These are phyloP conservation scores for Nyctibius grandis DNA, from an alignment of 2,797 vertebrate species.

Conservation along the genomic window DNA sequence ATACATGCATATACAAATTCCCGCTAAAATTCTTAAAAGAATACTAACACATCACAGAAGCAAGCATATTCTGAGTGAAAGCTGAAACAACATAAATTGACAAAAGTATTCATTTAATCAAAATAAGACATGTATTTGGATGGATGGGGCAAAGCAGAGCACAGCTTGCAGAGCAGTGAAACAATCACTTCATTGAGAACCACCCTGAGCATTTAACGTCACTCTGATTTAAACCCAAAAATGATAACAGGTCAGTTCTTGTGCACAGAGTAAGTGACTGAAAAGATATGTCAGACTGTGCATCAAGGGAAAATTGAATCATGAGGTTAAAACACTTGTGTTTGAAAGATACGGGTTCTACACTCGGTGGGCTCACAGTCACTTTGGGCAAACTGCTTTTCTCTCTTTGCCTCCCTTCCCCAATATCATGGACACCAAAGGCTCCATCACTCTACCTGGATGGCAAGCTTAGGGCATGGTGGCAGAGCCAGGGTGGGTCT, in stretches of 20 bases:
- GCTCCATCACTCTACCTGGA: not conserved
- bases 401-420: not conserved
- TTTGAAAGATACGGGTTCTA: not conserved
- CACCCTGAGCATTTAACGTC: not conserved
- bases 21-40: not conserved
- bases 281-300: not conserved
- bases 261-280: not conserved
- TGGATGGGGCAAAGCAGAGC: conserved; percentile 41
- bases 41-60: not conserved
- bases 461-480: not conserved
- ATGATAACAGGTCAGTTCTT: conserved; percentile 19
- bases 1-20: not conserved
- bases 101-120: conserved; percentile 44
- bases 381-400: not conserved
- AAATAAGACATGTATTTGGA: conserved; percentile 29
- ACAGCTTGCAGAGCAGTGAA: conserved; percentile 24
- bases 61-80: conserved; percentile 23
- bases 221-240: conserved; percentile 11
- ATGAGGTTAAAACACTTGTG: not conserved
- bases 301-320: not conserved
- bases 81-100: conserved; percentile 11
- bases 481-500: not conserved
- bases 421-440: not conserved
- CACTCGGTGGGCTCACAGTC: rapidly evolving
- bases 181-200: conserved; percentile 35